phyloP scores from a whole-genome alignment of 2,797 vertebrate genomes.

The Propithecus perrieri region DNA sequence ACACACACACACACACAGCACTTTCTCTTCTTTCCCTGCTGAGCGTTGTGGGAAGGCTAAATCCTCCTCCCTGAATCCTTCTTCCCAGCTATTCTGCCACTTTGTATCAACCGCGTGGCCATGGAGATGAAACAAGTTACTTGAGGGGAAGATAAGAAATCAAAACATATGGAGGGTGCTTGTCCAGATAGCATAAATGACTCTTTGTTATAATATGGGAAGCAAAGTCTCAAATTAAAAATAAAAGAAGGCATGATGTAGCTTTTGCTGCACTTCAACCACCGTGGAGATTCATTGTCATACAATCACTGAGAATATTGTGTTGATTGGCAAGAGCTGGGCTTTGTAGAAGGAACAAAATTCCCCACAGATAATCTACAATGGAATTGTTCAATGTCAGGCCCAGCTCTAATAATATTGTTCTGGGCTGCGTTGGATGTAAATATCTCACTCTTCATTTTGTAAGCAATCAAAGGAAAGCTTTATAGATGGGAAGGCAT shows the following conservation, averaged over 20 bases:
- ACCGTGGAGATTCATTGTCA: slow-evolving; percentile 76
- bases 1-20: rapidly evolving
- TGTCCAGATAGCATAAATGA: slow-evolving; percentile 52
- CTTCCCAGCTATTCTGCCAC: neutral
- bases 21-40: neutral
- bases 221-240: slow-evolving; percentile 72
- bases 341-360: slow-evolving; percentile 66
- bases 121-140: neutral
- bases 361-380: slow-evolving; percentile 75
- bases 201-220: slow-evolving; percentile 59
- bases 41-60: neutral
- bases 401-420: slow-evolving; percentile 77
- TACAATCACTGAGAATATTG: slow-evolving; percentile 72
- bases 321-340: slow-evolving; percentile 79
- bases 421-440: slow-evolving; percentile 78
- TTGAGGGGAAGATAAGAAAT: slow-evolving; percentile 43
- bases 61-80: neutral
- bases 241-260: slow-evolving; percentile 54
- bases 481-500: slow-evolving; percentile 75
- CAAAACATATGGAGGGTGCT: slow-evolving; percentile 59
- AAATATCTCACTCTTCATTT: slow-evolving; percentile 84
- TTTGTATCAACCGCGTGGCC: neutral
- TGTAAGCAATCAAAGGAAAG: slow-evolving; percentile 78
- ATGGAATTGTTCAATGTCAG: slow-evolving; percentile 81
- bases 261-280: slow-evolving; percentile 39